Evolutionary conservation across 2,113 vertebrate species (phyloP), one percentile per base, ranked within the genome.

Genomic region (Hipposideros armiger): DNA sequence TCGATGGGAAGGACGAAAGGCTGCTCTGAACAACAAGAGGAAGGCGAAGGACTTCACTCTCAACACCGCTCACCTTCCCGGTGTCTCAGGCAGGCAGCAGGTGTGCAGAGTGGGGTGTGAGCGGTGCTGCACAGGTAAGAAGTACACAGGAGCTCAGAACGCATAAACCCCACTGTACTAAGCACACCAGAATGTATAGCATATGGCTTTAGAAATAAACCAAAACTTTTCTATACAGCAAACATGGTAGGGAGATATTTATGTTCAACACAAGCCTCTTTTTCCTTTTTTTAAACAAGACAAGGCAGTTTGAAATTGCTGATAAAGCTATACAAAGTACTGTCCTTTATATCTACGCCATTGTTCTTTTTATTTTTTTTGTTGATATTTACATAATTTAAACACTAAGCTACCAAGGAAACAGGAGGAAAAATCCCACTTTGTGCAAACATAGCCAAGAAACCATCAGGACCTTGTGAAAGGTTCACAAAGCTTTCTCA

Each of bases 111-210:
- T 2, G 54, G 32, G 1, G 70, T 2, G 19, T 7, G 42, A 45
- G 32, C 5, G 50, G 40, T 1, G 1, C 17, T 7, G 2, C 20
- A 24, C 2, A 28, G 2, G 2, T 7, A 10, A 70, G 66, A 60
- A 22, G 20, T 32, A 8, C 2, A 3, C 32, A 26, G 11, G 64
- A 74, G 91, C 14, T 54, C 69, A 82, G 47, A 81, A 52, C 32
- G 26, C 19, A 89, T 56, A 91, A 84, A 60, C 20, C 7, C 82
- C 50, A 58, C 40, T 76, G 19, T 36, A 2, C 3, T 28, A 5
- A 13, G 11, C 26, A 93, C 69, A 62, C 4, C 28, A 83, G n/a
- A 77, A 87, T 9, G 1, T 50, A 36, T 2, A 52, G 15, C 10
- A 11, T 20, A 56, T 40, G 20, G 20, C 50, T 80, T 73, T 26